A percentile compares a stretch with the other conserved stretches of the same genome.
Conservation (phyloP, 2,113 vertebrate genomes). For the Macheiramphus alcinus region DNA sequence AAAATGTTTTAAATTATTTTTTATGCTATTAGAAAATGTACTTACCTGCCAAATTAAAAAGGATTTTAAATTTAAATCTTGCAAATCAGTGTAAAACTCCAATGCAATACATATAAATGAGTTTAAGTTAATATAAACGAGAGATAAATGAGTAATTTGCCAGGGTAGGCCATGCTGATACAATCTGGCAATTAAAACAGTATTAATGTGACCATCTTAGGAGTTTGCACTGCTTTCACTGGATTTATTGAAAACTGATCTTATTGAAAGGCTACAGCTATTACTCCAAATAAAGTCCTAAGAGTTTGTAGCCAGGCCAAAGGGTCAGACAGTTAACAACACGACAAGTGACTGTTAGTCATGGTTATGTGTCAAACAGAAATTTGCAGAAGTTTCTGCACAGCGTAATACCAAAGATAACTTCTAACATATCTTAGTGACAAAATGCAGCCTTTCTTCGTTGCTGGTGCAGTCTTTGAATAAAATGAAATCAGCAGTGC, state of each 20-base stretch:
- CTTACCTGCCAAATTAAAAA: neutral
- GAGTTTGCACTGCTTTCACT: neutral
- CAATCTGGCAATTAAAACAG: neutral
- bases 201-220: neutral
- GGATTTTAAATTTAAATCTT: neutral
- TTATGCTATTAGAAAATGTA: neutral
- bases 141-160: neutral
- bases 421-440: neutral
- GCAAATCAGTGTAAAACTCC: neutral
- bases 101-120: neutral
- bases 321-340: neutral
- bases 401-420: neutral
- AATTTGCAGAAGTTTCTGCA: neutral
- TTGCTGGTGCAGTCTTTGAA: neutral
- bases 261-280: neutral
- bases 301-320: neutral
- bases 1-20: neutral
- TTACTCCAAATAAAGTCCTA: neutral
- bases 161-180: neutral
- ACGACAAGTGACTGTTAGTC: fast-evolving
- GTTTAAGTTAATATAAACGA: neutral
- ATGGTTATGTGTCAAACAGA: neutral
- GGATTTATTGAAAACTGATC: neutral
- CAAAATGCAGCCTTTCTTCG: neutral
- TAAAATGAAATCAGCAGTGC: neutral